Percentiles rank a stretch among this genome's conserved stretches.
Evolutionary conservation across 2,888 invertebrate species (phyloP).

Genomic region (Drosophila hamatofila): DNA sequence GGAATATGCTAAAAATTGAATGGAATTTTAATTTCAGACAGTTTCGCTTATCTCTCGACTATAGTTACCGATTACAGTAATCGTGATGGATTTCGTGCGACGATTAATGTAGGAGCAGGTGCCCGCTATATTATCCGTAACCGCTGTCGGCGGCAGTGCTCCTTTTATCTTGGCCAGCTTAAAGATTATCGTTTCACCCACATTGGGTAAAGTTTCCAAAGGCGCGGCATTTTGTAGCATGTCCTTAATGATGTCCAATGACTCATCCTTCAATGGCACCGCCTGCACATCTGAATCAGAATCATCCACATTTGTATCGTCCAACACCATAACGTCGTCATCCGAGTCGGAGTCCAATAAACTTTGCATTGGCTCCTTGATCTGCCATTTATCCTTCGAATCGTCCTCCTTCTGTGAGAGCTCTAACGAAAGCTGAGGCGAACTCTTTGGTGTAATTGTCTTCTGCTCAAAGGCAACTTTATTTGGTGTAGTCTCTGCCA

Average conservation of each 20-base stretch:
- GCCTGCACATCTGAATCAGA: conserved; percentile 43
- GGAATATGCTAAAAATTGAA: conserved; percentile 42
- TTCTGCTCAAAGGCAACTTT: not conserved
- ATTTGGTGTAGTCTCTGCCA: not conserved
- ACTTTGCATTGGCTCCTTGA: conserved; percentile 19
- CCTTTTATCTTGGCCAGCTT: conserved; percentile 50
- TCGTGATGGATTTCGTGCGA: conserved; percentile 65
- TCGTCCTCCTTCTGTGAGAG: not conserved
- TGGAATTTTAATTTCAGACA: not conserved
- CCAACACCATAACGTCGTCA: conserved; percentile 68
- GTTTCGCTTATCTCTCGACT: not conserved
- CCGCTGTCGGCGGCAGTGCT: not conserved
- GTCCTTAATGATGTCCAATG: conserved; percentile 36
- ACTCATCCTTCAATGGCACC: conserved; percentile 2
- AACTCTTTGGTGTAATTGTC: not conserved
- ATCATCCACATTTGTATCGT: conserved; percentile 59
- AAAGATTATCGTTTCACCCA: conserved; percentile 59
- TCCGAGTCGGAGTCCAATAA: conserved; percentile 58
- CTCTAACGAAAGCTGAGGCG: not conserved
- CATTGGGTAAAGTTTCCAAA: conserved; percentile 44
- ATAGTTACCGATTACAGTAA: conserved; percentile 63
- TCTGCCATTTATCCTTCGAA: not conserved
- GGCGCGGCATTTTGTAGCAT: conserved; percentile 41
- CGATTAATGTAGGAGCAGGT: conserved; percentile 67
- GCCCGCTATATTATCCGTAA: conserved; percentile 60